phyloP scores from a whole-genome alignment of 2,797 vertebrate species.

The Triplophysa bombifrons region DNA sequence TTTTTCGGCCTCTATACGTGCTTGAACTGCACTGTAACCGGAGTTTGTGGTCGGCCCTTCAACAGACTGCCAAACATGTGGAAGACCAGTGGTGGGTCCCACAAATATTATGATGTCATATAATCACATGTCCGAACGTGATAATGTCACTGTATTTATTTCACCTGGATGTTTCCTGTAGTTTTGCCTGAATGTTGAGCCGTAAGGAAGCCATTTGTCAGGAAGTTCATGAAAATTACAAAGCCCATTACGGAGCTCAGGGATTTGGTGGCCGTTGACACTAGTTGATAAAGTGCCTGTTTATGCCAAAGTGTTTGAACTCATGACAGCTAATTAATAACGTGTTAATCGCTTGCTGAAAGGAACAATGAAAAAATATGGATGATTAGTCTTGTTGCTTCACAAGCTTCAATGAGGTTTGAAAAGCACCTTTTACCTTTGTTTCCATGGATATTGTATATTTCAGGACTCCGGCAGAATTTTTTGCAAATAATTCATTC shows the following conservation, averaged over 20 bases:
- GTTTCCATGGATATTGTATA: not conserved
- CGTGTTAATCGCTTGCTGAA: slow-evolving; percentile 66
- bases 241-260: slow-evolving; percentile 71
- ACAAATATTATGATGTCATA: slow-evolving; percentile 31
- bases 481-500: not conserved
- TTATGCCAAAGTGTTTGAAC: slow-evolving; percentile 77
- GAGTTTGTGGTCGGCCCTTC: slow-evolving; percentile 17
- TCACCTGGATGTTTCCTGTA: slow-evolving; percentile 27
- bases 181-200: slow-evolving; percentile 36
- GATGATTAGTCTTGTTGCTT: slow-evolving; percentile 52
- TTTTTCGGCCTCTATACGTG: not conserved
- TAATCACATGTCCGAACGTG: slow-evolving; percentile 1
- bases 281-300: slow-evolving; percentile 77
- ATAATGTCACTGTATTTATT: slow-evolving; percentile 6
- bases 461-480: not conserved
- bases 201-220: slow-evolving; percentile 45
- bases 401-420: not conserved
- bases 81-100: not conserved
- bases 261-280: slow-evolving; percentile 66
- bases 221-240: slow-evolving; percentile 50
- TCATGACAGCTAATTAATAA: slow-evolving; percentile 71
- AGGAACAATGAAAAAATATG: slow-evolving; percentile 54
- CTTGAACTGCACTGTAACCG: slow-evolving; percentile 3
- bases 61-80: slow-evolving; percentile 33
- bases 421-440: slow-evolving; percentile 1